These are phyloP conservation scores for Pogonognathellus flavescens DNA, from an alignment of 1,140 invertebrate species.

Conservation along the genomic window DNA sequence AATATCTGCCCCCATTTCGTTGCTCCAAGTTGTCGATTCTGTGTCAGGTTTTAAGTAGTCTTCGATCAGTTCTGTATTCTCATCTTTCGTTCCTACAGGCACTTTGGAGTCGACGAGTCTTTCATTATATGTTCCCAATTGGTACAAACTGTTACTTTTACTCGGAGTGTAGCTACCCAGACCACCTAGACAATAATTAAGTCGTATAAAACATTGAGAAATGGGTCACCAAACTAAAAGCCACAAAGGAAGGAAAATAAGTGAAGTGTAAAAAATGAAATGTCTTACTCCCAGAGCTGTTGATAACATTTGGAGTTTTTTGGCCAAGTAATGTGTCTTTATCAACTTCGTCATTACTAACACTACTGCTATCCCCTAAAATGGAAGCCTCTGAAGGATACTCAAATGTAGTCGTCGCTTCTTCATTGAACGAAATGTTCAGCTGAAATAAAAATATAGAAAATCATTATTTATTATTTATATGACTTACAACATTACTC, in stretches of 20 bases:
- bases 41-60: constrained; percentile 66
- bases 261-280: background rate
- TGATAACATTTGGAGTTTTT: constrained; percentile 61
- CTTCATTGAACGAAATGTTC: constrained; percentile 87
- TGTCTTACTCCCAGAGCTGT: constrained; percentile 58
- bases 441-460: constrained; percentile 73
- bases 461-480: too few relatives aligned
- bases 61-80: constrained; percentile 60
- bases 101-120: constrained; percentile 34
- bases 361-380: constrained; percentile 69
- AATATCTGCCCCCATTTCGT: constrained; percentile 66
- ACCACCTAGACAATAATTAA: constrained; percentile 54
- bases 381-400: constrained; percentile 87
- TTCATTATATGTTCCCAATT: constrained; percentile 63
- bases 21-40: constrained; percentile 65
- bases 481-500: background rate
- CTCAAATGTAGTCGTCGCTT: constrained; percentile 84
- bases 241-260: constrained; percentile 33
- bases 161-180: constrained; percentile 65
- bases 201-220: constrained; percentile 21
- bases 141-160: constrained; percentile 59
- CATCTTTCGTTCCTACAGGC: constrained; percentile 1
- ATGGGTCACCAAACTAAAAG: constrained; percentile 45
- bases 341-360: constrained; percentile 43
- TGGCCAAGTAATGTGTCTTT: constrained; percentile 57